Conservation (phyloP, 92 coral and sea anemone genomes). For the Pocillopora meandrina region DNA sequence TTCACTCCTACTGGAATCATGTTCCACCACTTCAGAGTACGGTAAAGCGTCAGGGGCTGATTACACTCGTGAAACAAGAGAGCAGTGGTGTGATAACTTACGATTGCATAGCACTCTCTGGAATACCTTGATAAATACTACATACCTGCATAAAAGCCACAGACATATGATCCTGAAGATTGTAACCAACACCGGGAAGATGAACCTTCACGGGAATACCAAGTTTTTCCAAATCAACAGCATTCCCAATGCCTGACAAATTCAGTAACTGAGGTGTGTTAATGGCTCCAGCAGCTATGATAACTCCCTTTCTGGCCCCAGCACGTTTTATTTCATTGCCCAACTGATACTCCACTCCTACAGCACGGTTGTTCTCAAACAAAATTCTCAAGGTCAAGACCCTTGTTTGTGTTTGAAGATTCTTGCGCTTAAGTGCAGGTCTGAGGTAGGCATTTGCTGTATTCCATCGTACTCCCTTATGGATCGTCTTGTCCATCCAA, state of each 20-base stretch:
- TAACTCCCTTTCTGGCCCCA: conserved; percentile 79
- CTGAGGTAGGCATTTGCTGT: conserved; percentile 83
- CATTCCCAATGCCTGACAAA: conserved; percentile 87
- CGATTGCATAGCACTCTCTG: not conserved
- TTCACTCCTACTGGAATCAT: conserved; percentile 77
- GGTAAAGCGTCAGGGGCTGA: conserved; percentile 74
- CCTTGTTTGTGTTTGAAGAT: conserved; percentile 59
- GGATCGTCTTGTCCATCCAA: conserved; percentile 64
- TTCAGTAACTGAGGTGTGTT: conserved; percentile 81
- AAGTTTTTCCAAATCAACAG: conserved; percentile 73
- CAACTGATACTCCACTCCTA: conserved; percentile 76
- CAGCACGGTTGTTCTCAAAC: conserved; percentile 66
- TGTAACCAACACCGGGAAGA: conserved; percentile 92
- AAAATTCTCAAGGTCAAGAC: conserved; percentile 65
- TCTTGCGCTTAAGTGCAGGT: conserved; percentile 59
- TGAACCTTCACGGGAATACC: conserved; percentile 82
- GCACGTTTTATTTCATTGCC: conserved; percentile 50
- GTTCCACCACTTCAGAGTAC: conserved; percentile 70
- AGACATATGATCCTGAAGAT: conserved; percentile 82
- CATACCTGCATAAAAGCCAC: conserved; percentile 73
- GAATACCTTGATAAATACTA: not conserved
- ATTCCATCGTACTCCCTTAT: conserved; percentile 73
- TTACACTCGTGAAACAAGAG: conserved; percentile 68
- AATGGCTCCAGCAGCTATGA: conserved; percentile 74
- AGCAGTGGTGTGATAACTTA: not conserved